Evolutionary conservation across 2,113 vertebrate species (phyloP), one percentile per base, ranked within the genome.

Genomic region (Melanostigma gelatinosum): DNA sequence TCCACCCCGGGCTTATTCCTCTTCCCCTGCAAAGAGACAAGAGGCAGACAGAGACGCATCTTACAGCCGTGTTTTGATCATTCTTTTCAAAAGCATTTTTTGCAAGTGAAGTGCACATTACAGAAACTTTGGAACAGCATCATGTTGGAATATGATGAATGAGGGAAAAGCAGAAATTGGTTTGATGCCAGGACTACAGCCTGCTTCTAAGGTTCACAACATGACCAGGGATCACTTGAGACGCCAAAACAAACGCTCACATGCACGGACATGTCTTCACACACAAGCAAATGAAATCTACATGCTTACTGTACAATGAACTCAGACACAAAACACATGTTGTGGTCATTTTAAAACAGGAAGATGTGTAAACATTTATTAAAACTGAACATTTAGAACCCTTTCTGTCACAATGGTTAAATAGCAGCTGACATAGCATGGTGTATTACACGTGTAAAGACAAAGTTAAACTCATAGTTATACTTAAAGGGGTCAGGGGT

Each of bases 1-100:
- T 99, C 98, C 95, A 99, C 88, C 87, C 97, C 97, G 16, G 96
- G 97, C 93, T 98, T 98, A 93, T 98, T 98, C 91, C 97, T 96
- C 93, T 97, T 99, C 74, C 97, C 97, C 98, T 99, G 89, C 50
- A 84, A 67, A 89, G 48, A 87, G 63, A 83, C 50, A 8, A 79
- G 61, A 78, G 38, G 65, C 40, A 85, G 54, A 86, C 52, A 87
- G 62, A 79, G 70, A 86, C 4, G 6, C 42, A 65, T 83, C n/a
- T 80, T 20, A 80, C 67, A 87, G 48, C 12, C 4, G 11, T 66
- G 58, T 81, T 74, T 77, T 85, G 61, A 72, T 73, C 20, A 22
- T 63, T 75, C 20, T 83, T 75, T 62, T 63, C 75, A 67, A 85
- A 85, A 77, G 73, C 83, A 73, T 84, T 82, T 87, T 87, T 84